Conservation (phyloP, 2,113 vertebrate species). For the Trinectes maculatus region DNA sequence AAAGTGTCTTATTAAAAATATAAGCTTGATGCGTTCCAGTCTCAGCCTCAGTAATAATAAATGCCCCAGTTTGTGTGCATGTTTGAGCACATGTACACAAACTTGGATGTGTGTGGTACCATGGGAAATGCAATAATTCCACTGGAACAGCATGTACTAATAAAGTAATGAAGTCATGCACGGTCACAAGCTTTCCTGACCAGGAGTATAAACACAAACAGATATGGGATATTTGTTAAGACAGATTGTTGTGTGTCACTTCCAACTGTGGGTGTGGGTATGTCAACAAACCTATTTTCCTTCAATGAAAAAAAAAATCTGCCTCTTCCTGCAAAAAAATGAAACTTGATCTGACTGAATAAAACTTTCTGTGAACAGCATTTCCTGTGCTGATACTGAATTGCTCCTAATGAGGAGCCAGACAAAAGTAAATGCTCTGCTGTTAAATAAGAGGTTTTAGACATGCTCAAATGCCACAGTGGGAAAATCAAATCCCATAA, state of each 20-base stretch:
- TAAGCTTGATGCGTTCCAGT: constrained; percentile 35
- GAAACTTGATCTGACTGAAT: constrained; percentile 11
- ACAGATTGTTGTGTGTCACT: background rate
- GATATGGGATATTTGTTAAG: constrained; percentile 5
- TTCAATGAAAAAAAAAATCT: no score
- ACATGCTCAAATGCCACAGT: constrained; percentile 40
- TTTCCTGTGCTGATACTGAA: constrained; percentile 51
- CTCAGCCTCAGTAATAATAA: constrained; percentile 33
- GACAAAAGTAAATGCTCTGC: constrained; percentile 46
- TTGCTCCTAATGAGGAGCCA: constrained; percentile 66
- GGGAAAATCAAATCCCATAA: constrained; percentile 59
- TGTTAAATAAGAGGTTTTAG: constrained; percentile 72
- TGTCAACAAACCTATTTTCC: no score
- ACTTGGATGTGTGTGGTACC: constrained; percentile 9
- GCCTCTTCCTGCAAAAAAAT: constrained; percentile 15
- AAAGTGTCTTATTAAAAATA: constrained; percentile 30
- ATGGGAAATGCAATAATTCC: constrained; percentile 43
- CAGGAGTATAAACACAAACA: constrained; percentile 10
- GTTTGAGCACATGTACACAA: background rate
- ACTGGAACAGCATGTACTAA: constrained; percentile 31
- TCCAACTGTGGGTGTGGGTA: background rate
- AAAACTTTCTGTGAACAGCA: constrained; percentile 42
- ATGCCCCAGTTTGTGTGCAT: constrained; percentile 36
- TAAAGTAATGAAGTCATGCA: background rate
- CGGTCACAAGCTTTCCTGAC: constrained; percentile 3